A percentile compares a stretch with the other conserved stretches of the same genome.
phyloP scores from a whole-genome alignment of 30 jellyfish, hydroid and myxozoan species.

The Aurelia coerulea region DNA sequence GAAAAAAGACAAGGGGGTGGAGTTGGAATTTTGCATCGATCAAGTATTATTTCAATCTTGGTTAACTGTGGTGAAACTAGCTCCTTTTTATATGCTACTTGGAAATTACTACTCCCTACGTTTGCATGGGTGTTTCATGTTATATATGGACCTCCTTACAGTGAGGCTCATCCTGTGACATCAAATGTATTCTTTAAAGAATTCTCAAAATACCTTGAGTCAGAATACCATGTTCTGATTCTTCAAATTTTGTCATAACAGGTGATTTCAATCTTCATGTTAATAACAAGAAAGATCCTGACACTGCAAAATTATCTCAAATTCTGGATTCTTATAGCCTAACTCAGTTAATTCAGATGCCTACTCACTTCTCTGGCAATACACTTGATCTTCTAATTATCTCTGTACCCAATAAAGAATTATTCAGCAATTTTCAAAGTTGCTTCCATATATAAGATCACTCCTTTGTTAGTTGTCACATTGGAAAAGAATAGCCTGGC shows the following conservation, averaged over 20 bases:
- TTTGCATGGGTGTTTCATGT: no score
- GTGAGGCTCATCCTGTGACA: neutral
- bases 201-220: neutral
- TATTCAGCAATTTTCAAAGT: neutral
- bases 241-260: no score
- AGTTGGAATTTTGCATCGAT: no score
- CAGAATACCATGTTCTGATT: neutral
- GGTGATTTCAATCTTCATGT: no score
- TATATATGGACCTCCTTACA: no score
- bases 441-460: neutral
- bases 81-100: no score
- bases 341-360: neutral
- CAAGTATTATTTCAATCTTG: no score
- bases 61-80: no score
- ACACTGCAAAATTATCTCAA: neutral
- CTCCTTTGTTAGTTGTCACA: slow-evolving; percentile 4
- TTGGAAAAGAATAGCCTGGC: neutral
- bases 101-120: no score
- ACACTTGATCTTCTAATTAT: neutral
- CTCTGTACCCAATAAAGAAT: neutral
- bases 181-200: neutral
- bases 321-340: neutral
- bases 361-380: neutral
- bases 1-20: no score
- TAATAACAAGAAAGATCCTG: neutral